These are phyloP conservation scores for Microctenopoma stevenorrisi DNA, from an alignment of 2,797 vertebrate species.

Conservation along the genomic window DNA sequence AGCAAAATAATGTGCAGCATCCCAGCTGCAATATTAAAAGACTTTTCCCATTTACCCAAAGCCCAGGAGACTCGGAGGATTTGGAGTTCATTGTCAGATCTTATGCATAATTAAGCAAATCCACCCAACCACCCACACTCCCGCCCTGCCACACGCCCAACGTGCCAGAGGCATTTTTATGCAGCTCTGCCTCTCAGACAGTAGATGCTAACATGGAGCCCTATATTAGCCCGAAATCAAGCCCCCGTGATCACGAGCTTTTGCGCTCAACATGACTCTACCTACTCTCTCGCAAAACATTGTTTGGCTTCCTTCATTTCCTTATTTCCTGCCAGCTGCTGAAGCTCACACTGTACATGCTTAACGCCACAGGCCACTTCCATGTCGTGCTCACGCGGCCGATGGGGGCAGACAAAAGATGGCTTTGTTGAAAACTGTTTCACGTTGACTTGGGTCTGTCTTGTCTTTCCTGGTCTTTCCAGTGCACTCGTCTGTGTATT, in stretches of 20 bases:
- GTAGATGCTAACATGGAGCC: slow-evolving; percentile 48
- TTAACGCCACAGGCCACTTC: slow-evolving; percentile 42
- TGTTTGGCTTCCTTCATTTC: slow-evolving; percentile 47
- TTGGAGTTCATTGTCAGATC: slow-evolving; percentile 73
- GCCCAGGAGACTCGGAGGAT: slow-evolving; percentile 69
- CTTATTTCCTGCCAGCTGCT: slow-evolving; percentile 46
- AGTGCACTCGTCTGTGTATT: slow-evolving; percentile 1
- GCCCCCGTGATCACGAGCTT: slow-evolving; percentile 23
- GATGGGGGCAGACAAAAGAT: slow-evolving; percentile 67
- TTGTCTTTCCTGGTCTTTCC: slow-evolving; percentile 11
- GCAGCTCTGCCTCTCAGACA: slow-evolving; percentile 50
- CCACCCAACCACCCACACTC: slow-evolving; percentile 14
- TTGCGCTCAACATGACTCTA: slow-evolving; percentile 23
- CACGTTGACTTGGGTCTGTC: slow-evolving; percentile 23
- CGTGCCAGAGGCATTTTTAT: slow-evolving; percentile 61
- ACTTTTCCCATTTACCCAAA: slow-evolving; percentile 64
- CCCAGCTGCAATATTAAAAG: slow-evolving; percentile 57
- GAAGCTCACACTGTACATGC: slow-evolving; percentile 18
- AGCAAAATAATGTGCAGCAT: slow-evolving; percentile 17
- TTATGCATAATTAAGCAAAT: slow-evolving; percentile 80
- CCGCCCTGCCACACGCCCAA: slow-evolving; percentile 29
- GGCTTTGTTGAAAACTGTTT: slow-evolving; percentile 63
- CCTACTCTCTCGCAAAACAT: slow-evolving; percentile 26
- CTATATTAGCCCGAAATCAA: slow-evolving; percentile 20
- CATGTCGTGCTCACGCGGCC: slow-evolving; percentile 50